Percentiles rank a stretch among this genome's conserved stretches.
Conservation (phyloP, 2,888 invertebrate genomes). For the Disparrhopalites patrizii region DNA sequence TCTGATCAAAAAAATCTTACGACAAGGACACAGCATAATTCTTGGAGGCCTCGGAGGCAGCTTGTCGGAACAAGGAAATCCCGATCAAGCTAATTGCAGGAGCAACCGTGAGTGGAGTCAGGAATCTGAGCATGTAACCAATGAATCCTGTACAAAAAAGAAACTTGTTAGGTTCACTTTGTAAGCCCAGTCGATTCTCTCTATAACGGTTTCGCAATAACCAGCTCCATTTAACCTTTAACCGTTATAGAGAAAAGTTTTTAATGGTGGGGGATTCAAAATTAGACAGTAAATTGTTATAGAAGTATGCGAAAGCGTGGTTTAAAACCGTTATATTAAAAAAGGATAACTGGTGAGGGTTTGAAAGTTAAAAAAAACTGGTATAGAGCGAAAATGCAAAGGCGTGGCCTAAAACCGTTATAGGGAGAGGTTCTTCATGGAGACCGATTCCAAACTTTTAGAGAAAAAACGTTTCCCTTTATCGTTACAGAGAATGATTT, state of each 20-base stretch:
- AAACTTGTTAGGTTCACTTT: neutral
- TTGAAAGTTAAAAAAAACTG: too few species aligned
- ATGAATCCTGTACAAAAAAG: slow-evolving; percentile 50
- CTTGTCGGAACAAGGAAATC: slow-evolving; percentile 54
- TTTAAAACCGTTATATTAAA: too few species aligned
- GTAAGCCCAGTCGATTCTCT: neutral
- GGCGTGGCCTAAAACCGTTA: too few species aligned
- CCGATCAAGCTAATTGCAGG: slow-evolving; percentile 56
- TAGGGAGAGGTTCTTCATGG: too few species aligned
- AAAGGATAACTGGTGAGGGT: too few species aligned
- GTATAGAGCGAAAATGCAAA: too few species aligned
- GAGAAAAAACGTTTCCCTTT: too few species aligned
- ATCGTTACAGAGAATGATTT: too few species aligned
- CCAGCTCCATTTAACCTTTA: too few species aligned
- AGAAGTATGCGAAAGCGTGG: neutral
- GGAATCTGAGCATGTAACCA: slow-evolving; percentile 52
- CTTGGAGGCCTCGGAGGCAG: slow-evolving; percentile 52
- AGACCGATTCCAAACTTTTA: too few species aligned
- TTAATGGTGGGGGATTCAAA: too few species aligned
- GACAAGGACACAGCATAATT: slow-evolving; percentile 54
- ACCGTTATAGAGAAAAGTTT: neutral
- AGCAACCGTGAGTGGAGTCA: slow-evolving; percentile 55
- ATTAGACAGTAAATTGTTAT: neutral
- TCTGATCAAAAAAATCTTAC: slow-evolving; percentile 48
- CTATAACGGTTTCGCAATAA: too few species aligned